These are phyloP conservation scores for Sylvilagus floridanus DNA, from an alignment of 2,797 vertebrate species.

Conservation along the genomic window DNA sequence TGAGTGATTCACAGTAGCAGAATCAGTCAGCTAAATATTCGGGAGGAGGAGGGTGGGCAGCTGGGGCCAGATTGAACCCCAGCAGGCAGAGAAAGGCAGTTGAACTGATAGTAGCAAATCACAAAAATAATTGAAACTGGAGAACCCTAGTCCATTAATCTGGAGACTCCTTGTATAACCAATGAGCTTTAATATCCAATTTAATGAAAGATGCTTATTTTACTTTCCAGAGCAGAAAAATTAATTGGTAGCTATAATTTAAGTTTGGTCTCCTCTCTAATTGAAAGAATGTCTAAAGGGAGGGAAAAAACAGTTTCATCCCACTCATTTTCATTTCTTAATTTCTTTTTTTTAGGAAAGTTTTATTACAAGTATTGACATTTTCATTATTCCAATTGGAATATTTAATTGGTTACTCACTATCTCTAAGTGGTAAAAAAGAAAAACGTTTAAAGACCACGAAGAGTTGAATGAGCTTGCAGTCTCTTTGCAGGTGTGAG, in stretches of 20 bases:
- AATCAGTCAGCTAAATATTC: slow-evolving; percentile 26
- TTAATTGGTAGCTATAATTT: slow-evolving; percentile 83
- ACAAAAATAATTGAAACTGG: slow-evolving; percentile 78
- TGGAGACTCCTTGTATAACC: slow-evolving; percentile 68
- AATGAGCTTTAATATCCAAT: slow-evolving; percentile 79
- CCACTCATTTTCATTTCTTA: slow-evolving; percentile 71
- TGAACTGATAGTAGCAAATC: slow-evolving; percentile 56
- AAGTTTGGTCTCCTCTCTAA: slow-evolving; percentile 81
- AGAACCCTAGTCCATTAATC: slow-evolving; percentile 75
- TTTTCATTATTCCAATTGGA: slow-evolving; percentile 73
- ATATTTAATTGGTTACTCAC: slow-evolving; percentile 60
- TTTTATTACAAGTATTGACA: slow-evolving; percentile 79
- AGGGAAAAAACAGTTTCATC: slow-evolving; percentile 63
- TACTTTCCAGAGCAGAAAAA: slow-evolving; percentile 80
- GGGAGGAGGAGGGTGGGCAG: too few relatives aligned
- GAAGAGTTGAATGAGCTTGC: neutral
- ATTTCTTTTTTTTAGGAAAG: slow-evolving; percentile 62
- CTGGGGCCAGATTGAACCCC: neutral
- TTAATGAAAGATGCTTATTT: slow-evolving; percentile 82
- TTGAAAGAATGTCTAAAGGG: slow-evolving; percentile 82
- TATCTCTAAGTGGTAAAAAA: neutral
- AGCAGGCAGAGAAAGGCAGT: slow-evolving; percentile 1
- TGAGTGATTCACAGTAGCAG: neutral
- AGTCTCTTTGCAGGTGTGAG: neutral
- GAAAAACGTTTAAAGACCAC: neutral